These are phyloP conservation scores for Apomyelois bistriatella DNA, from an alignment of 2,888 invertebrate genomes.

Conservation along the genomic window DNA sequence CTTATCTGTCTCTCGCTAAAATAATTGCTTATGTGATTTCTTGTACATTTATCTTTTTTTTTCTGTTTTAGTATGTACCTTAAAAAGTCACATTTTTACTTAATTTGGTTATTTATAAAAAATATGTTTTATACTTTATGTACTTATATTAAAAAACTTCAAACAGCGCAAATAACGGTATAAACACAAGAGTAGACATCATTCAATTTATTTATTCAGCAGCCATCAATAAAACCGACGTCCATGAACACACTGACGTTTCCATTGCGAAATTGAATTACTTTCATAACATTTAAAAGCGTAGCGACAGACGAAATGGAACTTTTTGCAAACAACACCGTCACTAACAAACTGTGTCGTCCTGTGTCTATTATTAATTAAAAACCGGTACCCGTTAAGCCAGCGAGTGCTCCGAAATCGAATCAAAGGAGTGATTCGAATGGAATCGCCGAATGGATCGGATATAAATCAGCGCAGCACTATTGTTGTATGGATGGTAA, in stretches of 20 bases:
- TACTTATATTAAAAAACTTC: too few relatives aligned
- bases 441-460: slow-evolving; percentile 39
- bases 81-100: too few relatives aligned
- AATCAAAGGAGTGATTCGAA: slow-evolving; percentile 68
- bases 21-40: too few relatives aligned
- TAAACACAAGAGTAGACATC: not conserved
- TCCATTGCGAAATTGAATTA: slow-evolving; percentile 33
- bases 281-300: slow-evolving; percentile 34
- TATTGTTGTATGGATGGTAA: slow-evolving; percentile 12
- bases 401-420: slow-evolving; percentile 52
- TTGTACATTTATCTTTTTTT: too few relatives aligned
- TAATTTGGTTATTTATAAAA: too few relatives aligned
- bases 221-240: slow-evolving; percentile 21
- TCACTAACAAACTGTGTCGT: slow-evolving; percentile 40
- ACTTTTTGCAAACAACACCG: slow-evolving; percentile 42
- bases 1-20: too few relatives aligned
- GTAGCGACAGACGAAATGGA: slow-evolving; percentile 24
- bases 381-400: slow-evolving; percentile 62
- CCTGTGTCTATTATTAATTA: slow-evolving; percentile 65
- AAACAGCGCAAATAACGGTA: not conserved
- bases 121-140: too few relatives aligned
- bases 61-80: too few relatives aligned
- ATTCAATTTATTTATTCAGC: slow-evolving; percentile 14
- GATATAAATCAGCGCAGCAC: slow-evolving; percentile 9
- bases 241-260: slow-evolving; percentile 12